These are phyloP conservation scores for Melanostigma gelatinosum DNA, from an alignment of 2,113 vertebrate genomes.

Conservation along the genomic window DNA sequence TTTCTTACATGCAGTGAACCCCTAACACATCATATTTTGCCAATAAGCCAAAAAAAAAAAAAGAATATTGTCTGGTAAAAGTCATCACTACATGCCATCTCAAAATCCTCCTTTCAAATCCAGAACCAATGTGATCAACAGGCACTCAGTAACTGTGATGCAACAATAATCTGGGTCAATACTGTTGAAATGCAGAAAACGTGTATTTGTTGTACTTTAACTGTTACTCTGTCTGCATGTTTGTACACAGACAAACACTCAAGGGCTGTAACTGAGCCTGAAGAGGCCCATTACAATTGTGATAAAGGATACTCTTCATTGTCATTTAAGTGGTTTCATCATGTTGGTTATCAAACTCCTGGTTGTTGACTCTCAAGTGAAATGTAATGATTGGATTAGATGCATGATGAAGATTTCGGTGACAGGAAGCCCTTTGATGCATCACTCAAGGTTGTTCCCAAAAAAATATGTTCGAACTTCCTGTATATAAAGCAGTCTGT, in stretches of 20 bases:
- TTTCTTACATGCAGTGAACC: conserved; percentile 13
- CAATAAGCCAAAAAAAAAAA: conserved; percentile 22
- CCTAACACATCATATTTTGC: conserved; percentile 12
- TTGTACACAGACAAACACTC: not conserved
- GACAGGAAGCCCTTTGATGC: conserved; percentile 26
- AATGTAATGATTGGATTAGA: conserved; percentile 43
- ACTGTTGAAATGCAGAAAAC: not conserved
- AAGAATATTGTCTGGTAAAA: conserved; percentile 1
- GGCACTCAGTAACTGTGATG: not conserved
- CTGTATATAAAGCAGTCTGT: not conserved
- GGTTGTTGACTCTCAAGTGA: conserved; percentile 36
- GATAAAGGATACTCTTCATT: conserved; percentile 16
- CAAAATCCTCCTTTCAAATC: conserved; percentile 23
- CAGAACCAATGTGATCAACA: conserved; percentile 8
- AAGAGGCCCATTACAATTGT: conserved; percentile 17
- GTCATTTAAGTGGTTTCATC: conserved; percentile 31
- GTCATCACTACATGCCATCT: not conserved
- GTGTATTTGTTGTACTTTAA: not conserved
- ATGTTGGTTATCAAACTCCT: conserved; percentile 40
- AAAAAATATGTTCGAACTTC: conserved; percentile 3
- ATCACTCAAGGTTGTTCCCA: not conserved
- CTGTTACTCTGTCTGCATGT: not conserved
- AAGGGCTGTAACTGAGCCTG: conserved; percentile 1
- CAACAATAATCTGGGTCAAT: not conserved
- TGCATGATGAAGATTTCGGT: conserved; percentile 17